Evolutionary conservation across 2,113 vertebrate species (phyloP).

Genomic region (Corythaixoides concolor): DNA sequence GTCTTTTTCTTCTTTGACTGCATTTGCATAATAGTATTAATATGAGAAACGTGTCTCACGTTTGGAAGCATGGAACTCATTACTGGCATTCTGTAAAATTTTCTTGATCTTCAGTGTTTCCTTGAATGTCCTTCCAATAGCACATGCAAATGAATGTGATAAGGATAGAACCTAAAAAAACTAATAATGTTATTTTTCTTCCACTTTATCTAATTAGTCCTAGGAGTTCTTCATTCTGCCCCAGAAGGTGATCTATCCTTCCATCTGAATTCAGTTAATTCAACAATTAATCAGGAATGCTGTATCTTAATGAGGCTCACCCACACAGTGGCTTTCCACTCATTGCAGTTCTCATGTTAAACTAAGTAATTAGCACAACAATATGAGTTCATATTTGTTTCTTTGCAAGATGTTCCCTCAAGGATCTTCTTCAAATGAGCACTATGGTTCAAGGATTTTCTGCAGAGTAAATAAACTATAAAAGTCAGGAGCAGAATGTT

Average conservation of each 20-base stretch:
- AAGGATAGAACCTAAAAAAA: not conserved
- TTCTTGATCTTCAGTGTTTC: not conserved
- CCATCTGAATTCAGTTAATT: constrained; percentile 25
- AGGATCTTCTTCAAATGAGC: not conserved
- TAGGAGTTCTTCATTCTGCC: not conserved
- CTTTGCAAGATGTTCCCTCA: not conserved
- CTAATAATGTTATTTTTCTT: not conserved
- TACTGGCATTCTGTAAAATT: not conserved
- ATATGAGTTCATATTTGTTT: not conserved
- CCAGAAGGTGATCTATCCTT: not conserved
- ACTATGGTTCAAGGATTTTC: not conserved
- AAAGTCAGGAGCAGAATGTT: not conserved
- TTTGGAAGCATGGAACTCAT: not conserved
- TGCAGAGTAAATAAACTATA: not conserved
- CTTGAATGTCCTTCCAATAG: not conserved
- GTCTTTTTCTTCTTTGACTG: not conserved
- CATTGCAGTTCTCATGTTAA: not conserved
- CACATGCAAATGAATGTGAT: not conserved
- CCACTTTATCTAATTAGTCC: not conserved
- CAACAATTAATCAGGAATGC: not conserved
- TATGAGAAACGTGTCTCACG: not conserved
- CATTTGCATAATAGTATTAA: not conserved
- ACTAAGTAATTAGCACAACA: constrained; percentile 8
- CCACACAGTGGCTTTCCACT: not conserved
- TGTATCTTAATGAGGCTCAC: not conserved